phyloP scores from a whole-genome alignment of 2,888 invertebrate species.

The Pemphredon lugubris region DNA sequence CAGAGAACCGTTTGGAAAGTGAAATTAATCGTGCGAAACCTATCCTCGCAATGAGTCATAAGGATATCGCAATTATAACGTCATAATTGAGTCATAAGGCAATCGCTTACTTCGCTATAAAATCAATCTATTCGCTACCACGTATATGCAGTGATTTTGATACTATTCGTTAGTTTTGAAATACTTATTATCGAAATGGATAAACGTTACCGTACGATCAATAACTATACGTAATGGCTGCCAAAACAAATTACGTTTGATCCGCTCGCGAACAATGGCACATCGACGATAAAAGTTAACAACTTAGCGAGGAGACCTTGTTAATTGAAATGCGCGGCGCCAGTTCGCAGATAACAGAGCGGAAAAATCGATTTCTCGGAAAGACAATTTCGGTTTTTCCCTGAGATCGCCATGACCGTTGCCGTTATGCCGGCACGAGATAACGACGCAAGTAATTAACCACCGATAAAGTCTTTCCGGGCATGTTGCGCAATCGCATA shows the following conservation, averaged over 20 bases:
- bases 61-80: slow-evolving; percentile 57
- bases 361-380: slow-evolving; percentile 8
- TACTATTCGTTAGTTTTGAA: too few relatives aligned
- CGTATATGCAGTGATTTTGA: too few relatives aligned
- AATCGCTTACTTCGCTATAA: neutral
- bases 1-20: slow-evolving; percentile 65
- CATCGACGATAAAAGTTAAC: too few relatives aligned
- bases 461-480: slow-evolving; percentile 63
- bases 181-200: too few relatives aligned
- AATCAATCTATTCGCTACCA: neutral
- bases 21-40: slow-evolving; percentile 63
- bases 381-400: slow-evolving; percentile 42
- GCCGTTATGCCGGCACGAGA: slow-evolving; percentile 40
- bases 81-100: slow-evolving; percentile 50
- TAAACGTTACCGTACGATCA: too few relatives aligned
- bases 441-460: slow-evolving; percentile 60
- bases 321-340: too few relatives aligned
- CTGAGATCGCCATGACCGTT: slow-evolving; percentile 52
- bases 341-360: neutral
- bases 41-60: slow-evolving; percentile 56
- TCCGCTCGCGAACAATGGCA: too few relatives aligned
- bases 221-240: too few relatives aligned
- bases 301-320: too few relatives aligned
- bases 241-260: too few relatives aligned
- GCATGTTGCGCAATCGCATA: slow-evolving; percentile 51